Conservation (phyloP, 2,113 vertebrate genomes). For the Drymodes brunneopygia region DNA sequence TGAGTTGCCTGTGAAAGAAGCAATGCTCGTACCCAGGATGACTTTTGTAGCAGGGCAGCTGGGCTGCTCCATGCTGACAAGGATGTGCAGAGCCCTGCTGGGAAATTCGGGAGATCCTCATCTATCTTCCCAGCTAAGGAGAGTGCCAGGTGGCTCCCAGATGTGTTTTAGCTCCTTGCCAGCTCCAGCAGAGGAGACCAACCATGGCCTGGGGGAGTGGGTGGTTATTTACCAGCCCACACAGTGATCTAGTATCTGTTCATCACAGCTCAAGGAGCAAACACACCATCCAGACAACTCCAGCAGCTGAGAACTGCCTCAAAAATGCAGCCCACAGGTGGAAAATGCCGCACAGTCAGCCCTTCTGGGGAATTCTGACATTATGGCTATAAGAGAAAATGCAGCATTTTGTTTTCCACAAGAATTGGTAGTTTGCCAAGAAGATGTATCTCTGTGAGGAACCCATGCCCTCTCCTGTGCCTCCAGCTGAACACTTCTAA, state of each 20-base stretch:
- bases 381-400: background rate
- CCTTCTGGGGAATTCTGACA: background rate
- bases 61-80: background rate
- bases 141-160: background rate
- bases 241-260: fast-evolving
- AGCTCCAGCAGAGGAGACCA: background rate
- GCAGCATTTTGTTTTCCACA: background rate
- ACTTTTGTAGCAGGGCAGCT: background rate
- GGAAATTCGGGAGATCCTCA: background rate
- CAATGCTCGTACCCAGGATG: background rate
- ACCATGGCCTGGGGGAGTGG: fast-evolving
- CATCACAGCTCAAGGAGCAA: background rate
- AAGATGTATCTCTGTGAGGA: background rate
- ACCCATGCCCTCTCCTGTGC: background rate
- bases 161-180: background rate
- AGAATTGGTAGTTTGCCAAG: background rate
- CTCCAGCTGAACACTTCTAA: background rate
- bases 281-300: background rate
- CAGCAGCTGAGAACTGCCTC: background rate
- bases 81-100: background rate
- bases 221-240: background rate
- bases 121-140: background rate
- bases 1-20: background rate
- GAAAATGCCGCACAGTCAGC: background rate
- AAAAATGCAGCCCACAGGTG: background rate